A percentile compares a stretch with the other conserved stretches of the same genome.
phyloP scores from a whole-genome alignment of 35 echinoderm and acorn worm genomes.

The Heliocidaris erythrogramma region DNA sequence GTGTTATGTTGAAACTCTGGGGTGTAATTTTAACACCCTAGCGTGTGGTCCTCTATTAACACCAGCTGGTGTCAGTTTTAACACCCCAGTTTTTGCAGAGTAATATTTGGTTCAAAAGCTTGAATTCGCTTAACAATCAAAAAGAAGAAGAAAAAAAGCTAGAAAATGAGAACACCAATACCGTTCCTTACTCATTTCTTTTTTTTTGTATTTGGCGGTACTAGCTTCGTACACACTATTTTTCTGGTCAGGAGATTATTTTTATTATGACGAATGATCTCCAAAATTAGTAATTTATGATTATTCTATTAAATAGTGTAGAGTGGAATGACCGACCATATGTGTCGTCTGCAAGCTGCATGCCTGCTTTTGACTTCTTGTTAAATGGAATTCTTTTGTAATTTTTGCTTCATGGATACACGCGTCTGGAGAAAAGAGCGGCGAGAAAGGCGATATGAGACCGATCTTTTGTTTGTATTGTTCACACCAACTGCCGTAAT shows the following conservation, averaged over 20 bases:
- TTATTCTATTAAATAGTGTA: neutral
- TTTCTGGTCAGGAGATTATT: neutral
- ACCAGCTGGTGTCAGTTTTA: too few species aligned
- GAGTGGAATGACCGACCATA: constrained; percentile 9
- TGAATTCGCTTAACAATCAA: too few species aligned
- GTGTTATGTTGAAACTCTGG: too few species aligned
- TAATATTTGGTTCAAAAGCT: too few species aligned
- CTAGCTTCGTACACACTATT: too few species aligned
- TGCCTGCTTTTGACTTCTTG: constrained; percentile 13
- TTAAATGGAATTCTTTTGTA: constrained; percentile 26
- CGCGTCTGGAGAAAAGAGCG: constrained; percentile 32
- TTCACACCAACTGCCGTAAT: constrained; percentile 32
- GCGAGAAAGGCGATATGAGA: constrained; percentile 33
- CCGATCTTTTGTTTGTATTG: constrained; percentile 20
- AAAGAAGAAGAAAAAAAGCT: too few species aligned
- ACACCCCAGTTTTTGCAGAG: too few species aligned
- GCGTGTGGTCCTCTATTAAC: too few species aligned
- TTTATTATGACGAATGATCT: constrained; percentile 12
- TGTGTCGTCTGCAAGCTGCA: neutral
- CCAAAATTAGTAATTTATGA: neutral
- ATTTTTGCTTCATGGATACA: constrained; percentile 32
- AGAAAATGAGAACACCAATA: too few species aligned
- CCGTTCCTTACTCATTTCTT: too few species aligned
- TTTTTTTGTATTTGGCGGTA: too few species aligned
- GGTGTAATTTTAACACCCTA: too few species aligned